A percentile compares a stretch with the other conserved stretches of the same genome.
These are phyloP conservation scores for Gasteruption jaculator DNA, from an alignment of 2,888 invertebrate species.

Conservation along the genomic window DNA sequence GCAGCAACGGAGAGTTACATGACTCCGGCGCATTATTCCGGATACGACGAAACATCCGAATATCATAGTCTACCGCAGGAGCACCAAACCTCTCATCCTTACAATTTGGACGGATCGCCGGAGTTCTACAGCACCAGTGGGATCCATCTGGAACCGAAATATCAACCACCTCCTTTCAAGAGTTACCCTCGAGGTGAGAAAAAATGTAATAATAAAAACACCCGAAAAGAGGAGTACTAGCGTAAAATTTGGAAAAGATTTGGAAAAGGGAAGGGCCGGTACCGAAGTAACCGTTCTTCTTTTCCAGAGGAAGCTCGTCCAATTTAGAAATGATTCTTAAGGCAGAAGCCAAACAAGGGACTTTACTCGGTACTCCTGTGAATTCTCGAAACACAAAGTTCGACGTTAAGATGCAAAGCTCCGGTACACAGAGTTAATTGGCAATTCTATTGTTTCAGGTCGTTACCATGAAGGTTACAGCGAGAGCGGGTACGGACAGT, in stretches of 20 bases:
- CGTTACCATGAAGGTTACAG: conserved; percentile 53
- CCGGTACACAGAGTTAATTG: no score
- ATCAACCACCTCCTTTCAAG: conserved; percentile 67
- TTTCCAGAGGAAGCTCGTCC: no score
- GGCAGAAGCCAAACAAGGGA: no score
- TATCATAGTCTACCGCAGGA: conserved; percentile 56
- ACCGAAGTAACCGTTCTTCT: no score
- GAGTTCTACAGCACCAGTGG: conserved; percentile 69
- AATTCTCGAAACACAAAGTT: no score
- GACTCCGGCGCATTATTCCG: conserved; percentile 47
- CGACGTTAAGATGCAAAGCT: no score
- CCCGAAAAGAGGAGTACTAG: no score
- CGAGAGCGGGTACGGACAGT: conserved; percentile 56
- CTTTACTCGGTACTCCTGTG: no score
- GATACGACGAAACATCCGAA: conserved; percentile 56
- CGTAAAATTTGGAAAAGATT: no score
- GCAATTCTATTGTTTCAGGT: conserved; percentile 29
- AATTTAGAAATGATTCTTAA: no score
- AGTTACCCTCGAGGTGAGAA: conserved; percentile 69
- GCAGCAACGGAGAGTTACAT: conserved; percentile 44
- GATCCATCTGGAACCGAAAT: conserved; percentile 64
- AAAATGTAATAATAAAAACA: no score
- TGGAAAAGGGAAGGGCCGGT: no score
- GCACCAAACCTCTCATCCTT: conserved; percentile 55
- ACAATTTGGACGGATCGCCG: conserved; percentile 64